Conservation (phyloP, 2,113 vertebrate genomes). For the Rhinopomastus cyanomelas region DNA sequence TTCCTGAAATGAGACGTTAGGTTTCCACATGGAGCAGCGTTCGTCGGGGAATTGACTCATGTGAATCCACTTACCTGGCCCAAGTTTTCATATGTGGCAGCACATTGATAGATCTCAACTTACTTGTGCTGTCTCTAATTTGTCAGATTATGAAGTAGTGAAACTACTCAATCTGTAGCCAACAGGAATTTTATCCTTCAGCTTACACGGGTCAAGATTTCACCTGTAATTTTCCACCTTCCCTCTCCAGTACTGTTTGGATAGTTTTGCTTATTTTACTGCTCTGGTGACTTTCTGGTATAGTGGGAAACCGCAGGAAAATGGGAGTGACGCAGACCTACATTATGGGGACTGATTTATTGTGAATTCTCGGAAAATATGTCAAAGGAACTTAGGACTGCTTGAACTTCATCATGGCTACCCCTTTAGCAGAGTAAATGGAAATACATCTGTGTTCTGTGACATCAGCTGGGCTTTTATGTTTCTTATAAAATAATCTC, state of each 20-base stretch:
- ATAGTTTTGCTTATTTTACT: background rate
- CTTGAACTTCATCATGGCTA: background rate
- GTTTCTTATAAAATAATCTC: background rate
- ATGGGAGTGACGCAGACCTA: background rate
- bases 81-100: background rate
- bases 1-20: background rate
- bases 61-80: background rate
- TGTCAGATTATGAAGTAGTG: background rate
- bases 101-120: background rate
- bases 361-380: background rate
- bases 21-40: background rate
- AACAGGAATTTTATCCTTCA: background rate
- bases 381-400: background rate
- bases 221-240: background rate
- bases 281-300: background rate
- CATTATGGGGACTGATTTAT: fast-evolving
- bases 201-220: background rate
- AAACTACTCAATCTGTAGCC: background rate
- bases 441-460: background rate
- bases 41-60: background rate
- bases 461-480: background rate
- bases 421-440: background rate
- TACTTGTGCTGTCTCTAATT: background rate
- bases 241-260: background rate
- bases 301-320: background rate